phyloP scores from a whole-genome alignment of 2,888 invertebrate genomes.

The Drosophila conformis region DNA sequence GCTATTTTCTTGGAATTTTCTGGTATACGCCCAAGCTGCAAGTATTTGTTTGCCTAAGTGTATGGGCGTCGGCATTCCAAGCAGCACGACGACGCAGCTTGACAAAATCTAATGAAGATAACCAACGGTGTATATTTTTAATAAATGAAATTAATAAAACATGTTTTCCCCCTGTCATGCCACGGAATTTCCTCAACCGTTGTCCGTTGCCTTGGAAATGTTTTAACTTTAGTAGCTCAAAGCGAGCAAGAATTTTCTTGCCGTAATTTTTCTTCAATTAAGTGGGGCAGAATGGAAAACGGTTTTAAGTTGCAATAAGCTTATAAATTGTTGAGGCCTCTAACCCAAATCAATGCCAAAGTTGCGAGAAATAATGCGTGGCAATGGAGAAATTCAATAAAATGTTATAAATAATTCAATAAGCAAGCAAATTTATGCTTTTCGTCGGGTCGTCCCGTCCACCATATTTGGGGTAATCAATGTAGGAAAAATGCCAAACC shows the following conservation, averaged over 20 bases:
- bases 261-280: conserved; percentile 61
- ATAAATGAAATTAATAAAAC: conserved; percentile 82
- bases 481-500: conserved; percentile 70
- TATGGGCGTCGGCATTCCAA: conserved; percentile 21
- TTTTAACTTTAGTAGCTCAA: conserved; percentile 15
- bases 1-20: conserved; percentile 48
- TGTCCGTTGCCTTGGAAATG: conserved; percentile 11
- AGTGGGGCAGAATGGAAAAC: conserved; percentile 29
- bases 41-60: conserved; percentile 33
- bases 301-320: conserved; percentile 38
- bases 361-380: conserved; percentile 48
- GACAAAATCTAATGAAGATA: conserved; percentile 66
- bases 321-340: conserved; percentile 33
- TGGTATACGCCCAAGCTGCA: conserved; percentile 21
- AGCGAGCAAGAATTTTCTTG: conserved; percentile 28
- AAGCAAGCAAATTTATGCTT: conserved; percentile 67
- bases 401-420: conserved; percentile 77
- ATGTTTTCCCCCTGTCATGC: conserved; percentile 47
- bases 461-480: conserved; percentile 54
- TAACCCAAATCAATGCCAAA: conserved; percentile 71
- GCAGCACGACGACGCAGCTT: conserved; percentile 21
- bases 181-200: conserved; percentile 4
- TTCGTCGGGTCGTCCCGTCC: conserved; percentile 12
- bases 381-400: conserved; percentile 71
- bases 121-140: conserved; percentile 72